Conservation (phyloP, 2,888 invertebrate genomes). For the Lissonota sp. region DNA sequence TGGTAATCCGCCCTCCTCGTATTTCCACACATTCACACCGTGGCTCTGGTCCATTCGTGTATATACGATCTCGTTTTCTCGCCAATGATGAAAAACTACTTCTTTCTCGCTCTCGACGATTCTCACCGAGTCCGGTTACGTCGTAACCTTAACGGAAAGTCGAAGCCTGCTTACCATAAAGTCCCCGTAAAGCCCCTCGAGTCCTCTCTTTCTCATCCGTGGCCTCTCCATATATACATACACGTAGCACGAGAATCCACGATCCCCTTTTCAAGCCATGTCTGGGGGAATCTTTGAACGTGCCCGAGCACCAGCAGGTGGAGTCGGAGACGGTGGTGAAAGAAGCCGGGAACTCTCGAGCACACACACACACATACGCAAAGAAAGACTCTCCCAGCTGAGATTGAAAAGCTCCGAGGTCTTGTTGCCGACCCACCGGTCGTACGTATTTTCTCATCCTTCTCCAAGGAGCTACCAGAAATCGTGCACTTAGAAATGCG, state of each 20-base stretch:
- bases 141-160: conserved; percentile 82
- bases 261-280: conserved; percentile 18
- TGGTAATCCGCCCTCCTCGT: conserved; percentile 71
- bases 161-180: conserved; percentile 83
- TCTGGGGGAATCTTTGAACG: conserved; percentile 25
- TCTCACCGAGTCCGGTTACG: conserved; percentile 59
- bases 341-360: conserved; percentile 6
- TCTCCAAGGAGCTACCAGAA: conserved; percentile 8
- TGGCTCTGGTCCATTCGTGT: not conserved
- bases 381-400: not conserved
- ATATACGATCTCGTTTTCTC: conserved; percentile 17
- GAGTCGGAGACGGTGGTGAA: conserved; percentile 15
- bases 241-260: not conserved
- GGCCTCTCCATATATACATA: not conserved
- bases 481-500: conserved; percentile 24
- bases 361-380: not conserved
- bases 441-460: conserved; percentile 32
- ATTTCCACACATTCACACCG: conserved; percentile 41
- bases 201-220: conserved; percentile 64
- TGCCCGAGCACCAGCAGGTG: conserved; percentile 35
- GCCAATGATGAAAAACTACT: conserved; percentile 6
- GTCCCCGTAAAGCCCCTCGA: conserved; percentile 78
- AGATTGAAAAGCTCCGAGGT: conserved; percentile 44
- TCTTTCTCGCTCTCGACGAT: conserved; percentile 10
- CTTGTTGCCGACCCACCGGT: conserved; percentile 41